Conservation (phyloP, 2,113 vertebrate genomes). For the Grallaria varia region DNA sequence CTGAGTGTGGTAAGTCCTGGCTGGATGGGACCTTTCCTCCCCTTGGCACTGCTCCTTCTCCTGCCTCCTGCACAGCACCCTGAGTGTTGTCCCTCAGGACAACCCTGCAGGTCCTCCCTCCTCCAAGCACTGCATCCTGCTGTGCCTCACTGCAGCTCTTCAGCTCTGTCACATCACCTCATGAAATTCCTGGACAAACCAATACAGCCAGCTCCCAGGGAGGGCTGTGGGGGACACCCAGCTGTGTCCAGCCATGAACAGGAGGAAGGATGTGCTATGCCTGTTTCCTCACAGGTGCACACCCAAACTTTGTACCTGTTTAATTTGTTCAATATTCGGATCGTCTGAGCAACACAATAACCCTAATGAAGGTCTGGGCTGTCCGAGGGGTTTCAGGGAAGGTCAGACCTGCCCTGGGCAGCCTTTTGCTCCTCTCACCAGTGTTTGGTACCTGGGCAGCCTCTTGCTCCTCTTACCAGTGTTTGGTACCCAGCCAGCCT, state of each 20-base stretch:
- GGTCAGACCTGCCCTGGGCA: background rate
- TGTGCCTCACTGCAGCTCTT: background rate
- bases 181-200: background rate
- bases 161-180: rapidly evolving
- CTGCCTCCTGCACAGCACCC: rapidly evolving
- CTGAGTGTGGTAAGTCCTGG: background rate
- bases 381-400: background rate
- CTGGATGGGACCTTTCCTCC: background rate
- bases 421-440: background rate
- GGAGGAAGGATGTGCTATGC: background rate
- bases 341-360: background rate
- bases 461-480: background rate
- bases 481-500: background rate
- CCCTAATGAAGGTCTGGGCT: background rate
- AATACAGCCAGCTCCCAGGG: background rate
- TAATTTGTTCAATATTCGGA: background rate
- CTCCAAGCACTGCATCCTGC: background rate
- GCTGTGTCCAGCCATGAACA: rapidly evolving
- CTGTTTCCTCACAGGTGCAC: background rate
- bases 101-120: background rate
- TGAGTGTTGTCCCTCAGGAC: background rate
- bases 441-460: background rate
- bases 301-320: background rate
- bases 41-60: background rate
- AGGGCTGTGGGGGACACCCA: background rate